phyloP scores from a whole-genome alignment of 2,888 invertebrate species.

The Ectemnius cavifrons region DNA sequence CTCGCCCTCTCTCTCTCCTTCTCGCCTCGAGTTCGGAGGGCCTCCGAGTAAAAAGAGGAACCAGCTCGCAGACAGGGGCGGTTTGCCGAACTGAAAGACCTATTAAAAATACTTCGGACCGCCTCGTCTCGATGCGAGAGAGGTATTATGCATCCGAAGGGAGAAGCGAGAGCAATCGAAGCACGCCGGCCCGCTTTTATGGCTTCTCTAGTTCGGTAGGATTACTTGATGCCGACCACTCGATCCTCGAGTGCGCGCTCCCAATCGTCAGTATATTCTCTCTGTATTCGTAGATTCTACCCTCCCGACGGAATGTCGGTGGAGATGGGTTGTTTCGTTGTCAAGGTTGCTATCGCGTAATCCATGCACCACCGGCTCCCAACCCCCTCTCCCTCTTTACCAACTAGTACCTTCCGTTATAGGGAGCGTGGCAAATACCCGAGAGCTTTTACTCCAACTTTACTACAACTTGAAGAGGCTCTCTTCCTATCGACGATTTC shows the following conservation, averaged over 20 bases:
- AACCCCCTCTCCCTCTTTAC: too few species aligned
- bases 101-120: conserved; percentile 57
- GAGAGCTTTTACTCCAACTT: conserved; percentile 1
- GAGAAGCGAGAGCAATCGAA: conserved; percentile 12
- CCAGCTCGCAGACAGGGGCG: conserved; percentile 64
- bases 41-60: conserved; percentile 58
- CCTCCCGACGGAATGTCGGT: background rate
- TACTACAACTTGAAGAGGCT: background rate
- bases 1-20: conserved; percentile 46
- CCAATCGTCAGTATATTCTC: background rate
- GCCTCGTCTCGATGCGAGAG: conserved; percentile 3
- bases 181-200: background rate
- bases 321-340: conserved; percentile 13
- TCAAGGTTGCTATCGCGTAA: conserved; percentile 28
- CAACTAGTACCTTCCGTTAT: too few species aligned
- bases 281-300: too few species aligned
- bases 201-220: background rate
- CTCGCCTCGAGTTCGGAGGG: conserved; percentile 11
- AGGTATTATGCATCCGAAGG: background rate
- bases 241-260: background rate
- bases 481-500: too few species aligned
- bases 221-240: background rate
- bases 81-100: conserved; percentile 68
- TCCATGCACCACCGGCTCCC: background rate
- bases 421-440: background rate